Evolutionary conservation across 2,797 vertebrate genomes (phyloP), one percentile per base, ranked within the genome.

Genomic region (Avahi laniger): DNA sequence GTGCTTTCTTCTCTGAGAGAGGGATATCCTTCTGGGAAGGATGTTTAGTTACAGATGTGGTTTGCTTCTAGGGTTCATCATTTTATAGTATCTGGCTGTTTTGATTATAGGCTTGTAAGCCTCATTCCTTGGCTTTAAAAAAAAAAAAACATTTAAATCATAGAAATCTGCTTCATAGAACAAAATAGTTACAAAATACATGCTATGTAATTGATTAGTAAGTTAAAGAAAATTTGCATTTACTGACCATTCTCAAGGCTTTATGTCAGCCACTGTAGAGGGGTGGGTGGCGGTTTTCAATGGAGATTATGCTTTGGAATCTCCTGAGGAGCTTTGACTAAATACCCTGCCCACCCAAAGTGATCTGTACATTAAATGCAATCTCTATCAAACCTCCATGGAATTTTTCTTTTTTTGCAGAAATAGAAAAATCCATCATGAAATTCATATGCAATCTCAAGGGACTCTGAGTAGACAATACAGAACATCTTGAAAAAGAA

Each of bases 181-280:
- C 18, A 86, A 85, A 86, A 89, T 72, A 54, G 46, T 78, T 83
- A 78, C 13, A 72, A 94, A 88, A 59, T 70, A 28, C 5, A 38
- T 85, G 59, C 59, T 80, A 3, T 15, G 65, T 70, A 85, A 52
- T 35, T 46, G 52, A 81, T 78, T 81, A 75, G 75, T 73, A 84
- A 94, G 38, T 76, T 94, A 67, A 76, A 88, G 43, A 13, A 85
- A 93, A 65, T 93, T 94, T 8, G 59, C 26, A 72, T 65, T 92
- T 52, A 89, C 28, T 65, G 33, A 46, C 46, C 43, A 22, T 65
- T 92, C 43, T 33, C 22, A 75, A 87, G 94, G 30, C 35, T 67
- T 67, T 67, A 9, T 84, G 26, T 73, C 84, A 52, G 85, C 22
- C 46, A 43, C 17, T 35, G 20, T 41, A 81, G 72, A 81, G n/a